Base-by-base conservation (phyloP, 2,797 vertebrate genomes). In the Leptatherina wallacei region DNA sequence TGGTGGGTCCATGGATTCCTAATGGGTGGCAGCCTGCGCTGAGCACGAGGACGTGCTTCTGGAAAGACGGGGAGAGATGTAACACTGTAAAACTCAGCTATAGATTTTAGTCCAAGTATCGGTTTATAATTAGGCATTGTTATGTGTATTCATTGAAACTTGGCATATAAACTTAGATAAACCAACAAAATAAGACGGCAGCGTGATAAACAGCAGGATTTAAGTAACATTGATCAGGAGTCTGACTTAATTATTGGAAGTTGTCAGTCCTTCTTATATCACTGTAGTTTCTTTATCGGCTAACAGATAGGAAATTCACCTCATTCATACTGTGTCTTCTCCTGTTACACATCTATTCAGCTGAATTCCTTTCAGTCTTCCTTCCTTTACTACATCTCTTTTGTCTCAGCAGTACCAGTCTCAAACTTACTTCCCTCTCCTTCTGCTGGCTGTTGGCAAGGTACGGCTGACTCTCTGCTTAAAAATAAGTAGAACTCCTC, bases 301-400 rank as follows among this genome's bases (percentile, higher is more conserved):
- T 59, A 63, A 76, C 30, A 73, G 60, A 52, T 10, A 61, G 72
- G 35, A 76, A 69, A 69, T 38, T 66, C 56, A 56, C 49, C 18
- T 32, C 35, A 32, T 33, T 29, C 36, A 42, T 49, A 14, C 8
- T 22, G 16, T 18, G 16, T 18, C 24, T 27, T 33, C 30, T 44
- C 8, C 0, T 32, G 51, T 16, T 44, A 27, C 42, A 18, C 2
- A 33, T 40, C 47, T 14, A 24, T 64, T 54, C 27, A 14, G 24
- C 51, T 11, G 33, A 66, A 49, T 59, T 11, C 35, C 18, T 59
- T 60, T 38, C 49, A 52, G 2, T 20, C 16, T 35, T 30, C 7
- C 32, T 3, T 69, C 16, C 7, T 65, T 6, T 7, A 14, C 58
- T 30, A 38, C 30, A 42, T 66, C 32, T n/a, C 35, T 51, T 22